Evolutionary conservation across 2,113 vertebrate species (phyloP).

Genomic region (Hirundichthys speculiger): DNA sequence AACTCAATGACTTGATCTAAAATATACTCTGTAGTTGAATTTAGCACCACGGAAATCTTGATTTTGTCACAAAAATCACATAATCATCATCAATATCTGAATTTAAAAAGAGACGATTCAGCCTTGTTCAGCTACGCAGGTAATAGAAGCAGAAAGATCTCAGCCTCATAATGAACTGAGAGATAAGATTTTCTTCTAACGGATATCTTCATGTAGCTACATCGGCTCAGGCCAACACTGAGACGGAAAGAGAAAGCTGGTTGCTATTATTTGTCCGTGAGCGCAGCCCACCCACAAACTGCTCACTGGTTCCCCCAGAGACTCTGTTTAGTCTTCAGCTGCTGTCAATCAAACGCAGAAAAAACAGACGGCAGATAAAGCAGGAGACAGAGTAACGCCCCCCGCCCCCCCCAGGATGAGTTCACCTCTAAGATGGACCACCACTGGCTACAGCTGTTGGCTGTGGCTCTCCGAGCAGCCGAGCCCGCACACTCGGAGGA

Average conservation of each 20-base stretch:
- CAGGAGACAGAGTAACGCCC: neutral
- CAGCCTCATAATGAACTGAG: too few species aligned
- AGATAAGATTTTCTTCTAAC: too few species aligned
- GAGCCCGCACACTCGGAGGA: constrained; percentile 34
- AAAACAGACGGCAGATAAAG: constrained; percentile 34
- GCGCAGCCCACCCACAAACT: constrained; percentile 37
- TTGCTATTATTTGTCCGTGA: constrained; percentile 33
- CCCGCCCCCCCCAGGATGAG: constrained; percentile 31
- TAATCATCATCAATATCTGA: too few species aligned
- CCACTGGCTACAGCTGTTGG: constrained; percentile 62
- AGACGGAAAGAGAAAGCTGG: constrained; percentile 1
- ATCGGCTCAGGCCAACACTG: too few species aligned
- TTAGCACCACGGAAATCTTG: too few species aligned
- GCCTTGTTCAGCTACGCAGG: too few species aligned
- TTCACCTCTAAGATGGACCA: constrained; percentile 47
- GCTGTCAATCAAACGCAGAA: constrained; percentile 57
- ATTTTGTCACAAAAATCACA: too few species aligned
- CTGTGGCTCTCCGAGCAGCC: constrained; percentile 34
- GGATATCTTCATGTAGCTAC: too few species aligned
- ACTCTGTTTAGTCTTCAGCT: constrained; percentile 70
- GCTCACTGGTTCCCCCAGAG: constrained; percentile 18
- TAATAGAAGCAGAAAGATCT: too few species aligned
- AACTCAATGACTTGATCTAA: too few species aligned
- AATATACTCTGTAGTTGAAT: too few species aligned
- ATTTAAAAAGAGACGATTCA: too few species aligned